Evolutionary conservation across 2,797 vertebrate genomes (phyloP), one percentile per base, ranked within the genome.

Genomic region (Dromococcyx pavoninus): DNA sequence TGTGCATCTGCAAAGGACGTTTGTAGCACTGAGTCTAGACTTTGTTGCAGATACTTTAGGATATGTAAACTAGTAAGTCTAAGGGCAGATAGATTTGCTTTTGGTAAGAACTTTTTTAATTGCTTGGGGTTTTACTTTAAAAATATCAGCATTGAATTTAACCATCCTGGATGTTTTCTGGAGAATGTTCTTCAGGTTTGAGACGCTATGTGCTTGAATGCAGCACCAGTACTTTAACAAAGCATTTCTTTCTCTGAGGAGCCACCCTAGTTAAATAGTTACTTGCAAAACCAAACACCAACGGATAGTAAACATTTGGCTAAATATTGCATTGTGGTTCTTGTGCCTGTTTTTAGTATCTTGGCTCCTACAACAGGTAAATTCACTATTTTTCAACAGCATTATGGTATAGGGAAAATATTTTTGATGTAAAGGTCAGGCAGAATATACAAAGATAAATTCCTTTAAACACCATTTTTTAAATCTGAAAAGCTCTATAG

Each of bases 261-360:
- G 33, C 35, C 4, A 5, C 30, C 9, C n/a, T 91, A 81, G 76
- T 73, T 79, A 94, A 91, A 88, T 22, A 91, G 82, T 56, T 81
- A 88, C 91, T 84, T 88, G 58, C 73, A 91, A 90, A 94, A 94
- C 7, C 83, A 95, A 94, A 94, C 70, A 93, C n/a, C n/a, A 58
- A 5, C 2, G 65, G 57, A 78, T 21, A 72, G 88, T 91, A 94
- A 96, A 93, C 39, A 53, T 54, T 84, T 4, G 6, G 56, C 73
- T 94, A 91, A 94, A 91, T 75, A 93, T 43, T 86, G 25, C 23
- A 2, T 39, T 88, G 58, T 43, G 81, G 56, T 8, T 89, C 56
- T 46, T 44, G 51, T 44, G 51, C 28, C 83, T 86, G 62, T 6
- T 88, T 91, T 83, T 58, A 70, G 43, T 33, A 46, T 44, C 70